These are phyloP conservation scores for Sarcophaga carnaria DNA, from an alignment of 2,888 invertebrate genomes.

Conservation along the genomic window DNA sequence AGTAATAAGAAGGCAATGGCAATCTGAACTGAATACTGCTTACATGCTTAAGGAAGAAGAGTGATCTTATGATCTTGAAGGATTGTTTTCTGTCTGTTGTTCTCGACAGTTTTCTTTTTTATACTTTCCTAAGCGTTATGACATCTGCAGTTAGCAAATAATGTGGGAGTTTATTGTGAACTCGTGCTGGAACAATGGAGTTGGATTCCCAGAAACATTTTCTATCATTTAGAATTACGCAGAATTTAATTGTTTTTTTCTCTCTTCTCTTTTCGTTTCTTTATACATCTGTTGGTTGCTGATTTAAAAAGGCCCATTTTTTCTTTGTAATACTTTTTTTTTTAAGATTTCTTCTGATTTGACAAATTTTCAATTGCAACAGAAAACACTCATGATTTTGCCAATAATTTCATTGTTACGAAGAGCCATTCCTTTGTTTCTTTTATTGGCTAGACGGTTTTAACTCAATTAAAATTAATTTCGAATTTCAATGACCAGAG, in stretches of 20 bases:
- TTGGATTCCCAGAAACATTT: not conserved
- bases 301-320: not conserved
- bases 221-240: too few species aligned
- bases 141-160: too few species aligned
- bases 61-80: too few species aligned
- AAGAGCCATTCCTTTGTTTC: not conserved
- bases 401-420: conserved; percentile 42
- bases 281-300: conserved; percentile 33
- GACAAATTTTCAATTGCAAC: conserved; percentile 55
- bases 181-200: not conserved
- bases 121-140: too few species aligned
- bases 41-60: too few species aligned
- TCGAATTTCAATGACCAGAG: conserved; percentile 19
- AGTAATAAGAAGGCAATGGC: too few species aligned
- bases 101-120: too few species aligned
- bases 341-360: conserved; percentile 44
- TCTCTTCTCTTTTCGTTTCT: not conserved
- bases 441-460: not conserved
- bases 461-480: conserved; percentile 69
- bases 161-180: too few species aligned
- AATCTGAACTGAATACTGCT: too few species aligned
- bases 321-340: not conserved
- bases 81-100: too few species aligned
- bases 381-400: conserved; percentile 45
- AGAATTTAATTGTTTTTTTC: not conserved